Evolutionary conservation across 2,113 vertebrate species (phyloP).

Genomic region (Calypte anna): DNA sequence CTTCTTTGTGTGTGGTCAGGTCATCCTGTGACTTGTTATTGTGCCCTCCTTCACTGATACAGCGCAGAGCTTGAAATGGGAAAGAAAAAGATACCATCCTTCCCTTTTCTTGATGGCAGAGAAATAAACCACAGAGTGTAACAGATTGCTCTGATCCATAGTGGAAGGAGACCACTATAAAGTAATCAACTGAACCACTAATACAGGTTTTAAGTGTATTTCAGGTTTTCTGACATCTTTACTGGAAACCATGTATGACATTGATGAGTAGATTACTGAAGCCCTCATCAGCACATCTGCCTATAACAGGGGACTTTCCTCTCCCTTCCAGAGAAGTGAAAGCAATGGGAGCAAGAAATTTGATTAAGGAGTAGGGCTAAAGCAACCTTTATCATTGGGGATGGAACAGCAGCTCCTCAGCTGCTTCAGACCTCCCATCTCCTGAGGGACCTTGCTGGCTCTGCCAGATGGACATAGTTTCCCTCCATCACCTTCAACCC

Average conservation of each 20-base stretch:
- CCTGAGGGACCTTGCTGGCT: neutral
- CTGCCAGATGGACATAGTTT: accelerated
- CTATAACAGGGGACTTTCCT: neutral
- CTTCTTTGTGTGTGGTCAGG: neutral
- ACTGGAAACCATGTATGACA: neutral
- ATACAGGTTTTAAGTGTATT: neutral
- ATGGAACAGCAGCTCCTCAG: accelerated
- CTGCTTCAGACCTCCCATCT: accelerated
- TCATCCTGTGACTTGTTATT: neutral
- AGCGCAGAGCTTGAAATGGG: neutral
- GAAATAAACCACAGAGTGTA: neutral
- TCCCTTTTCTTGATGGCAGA: neutral
- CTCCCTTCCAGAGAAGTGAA: neutral
- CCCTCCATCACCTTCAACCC: neutral
- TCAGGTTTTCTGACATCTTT: neutral
- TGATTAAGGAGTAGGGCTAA: neutral
- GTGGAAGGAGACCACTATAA: neutral
- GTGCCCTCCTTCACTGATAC: neutral
- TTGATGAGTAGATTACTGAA: neutral
- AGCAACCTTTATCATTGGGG: neutral
- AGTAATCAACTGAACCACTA: neutral
- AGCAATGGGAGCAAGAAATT: neutral
- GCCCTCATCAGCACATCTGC: neutral
- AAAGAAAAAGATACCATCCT: neutral
- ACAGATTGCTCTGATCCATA: neutral